phyloP scores from a whole-genome alignment of 2,113 vertebrate species.

The Carassius gibelio region DNA sequence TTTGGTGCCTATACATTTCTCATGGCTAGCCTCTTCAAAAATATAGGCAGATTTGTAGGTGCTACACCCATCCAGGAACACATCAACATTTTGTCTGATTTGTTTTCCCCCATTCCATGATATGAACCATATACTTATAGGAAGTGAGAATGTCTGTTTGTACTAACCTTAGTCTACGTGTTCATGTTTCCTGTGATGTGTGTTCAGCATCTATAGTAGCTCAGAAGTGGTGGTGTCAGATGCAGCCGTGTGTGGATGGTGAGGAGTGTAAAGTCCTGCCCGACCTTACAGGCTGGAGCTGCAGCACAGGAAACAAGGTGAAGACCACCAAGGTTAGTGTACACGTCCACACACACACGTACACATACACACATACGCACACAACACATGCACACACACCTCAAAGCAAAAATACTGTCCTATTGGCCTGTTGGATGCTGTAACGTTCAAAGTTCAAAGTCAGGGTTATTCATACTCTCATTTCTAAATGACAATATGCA shows the following conservation, averaged over 20 bases:
- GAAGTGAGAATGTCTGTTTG: not conserved
- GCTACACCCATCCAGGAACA: not conserved
- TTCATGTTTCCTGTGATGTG: slow-evolving; percentile 28
- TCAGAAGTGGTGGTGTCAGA: slow-evolving; percentile 93
- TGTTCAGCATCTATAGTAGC: slow-evolving; percentile 82
- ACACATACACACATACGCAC: not conserved
- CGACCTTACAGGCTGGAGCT: slow-evolving; percentile 96
- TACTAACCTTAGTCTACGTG: not conserved
- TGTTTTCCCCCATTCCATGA: not conserved
- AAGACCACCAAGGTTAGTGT: slow-evolving; percentile 94
- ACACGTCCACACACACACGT: slow-evolving; percentile 1
- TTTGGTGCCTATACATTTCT: not conserved
- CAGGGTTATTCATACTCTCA: not conserved
- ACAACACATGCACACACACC: not conserved
- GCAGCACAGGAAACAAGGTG: slow-evolving; percentile 95
- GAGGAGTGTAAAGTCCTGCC: slow-evolving; percentile 96
- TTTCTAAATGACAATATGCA: no score
- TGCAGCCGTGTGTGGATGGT: slow-evolving; percentile 89
- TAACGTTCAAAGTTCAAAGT: not conserved
- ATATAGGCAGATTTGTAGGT: not conserved
- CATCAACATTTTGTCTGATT: not conserved
- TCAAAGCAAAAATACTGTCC: not conserved
- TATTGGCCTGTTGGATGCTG: not conserved
- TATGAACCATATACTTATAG: not conserved
- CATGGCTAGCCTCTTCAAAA: not conserved